phyloP scores from a whole-genome alignment of 2,888 invertebrate species.

The Amiota minor region DNA sequence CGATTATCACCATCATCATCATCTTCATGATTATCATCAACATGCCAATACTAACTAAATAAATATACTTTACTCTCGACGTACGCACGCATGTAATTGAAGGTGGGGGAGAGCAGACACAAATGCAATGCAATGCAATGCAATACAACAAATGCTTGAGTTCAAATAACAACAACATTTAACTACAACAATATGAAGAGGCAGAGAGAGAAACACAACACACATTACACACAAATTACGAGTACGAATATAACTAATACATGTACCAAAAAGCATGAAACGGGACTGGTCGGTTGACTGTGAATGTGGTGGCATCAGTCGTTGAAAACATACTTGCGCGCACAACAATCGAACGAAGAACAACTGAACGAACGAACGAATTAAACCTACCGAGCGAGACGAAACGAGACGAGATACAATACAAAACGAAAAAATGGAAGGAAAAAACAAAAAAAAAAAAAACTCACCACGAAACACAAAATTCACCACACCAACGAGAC shows the following conservation, averaged over 20 bases:
- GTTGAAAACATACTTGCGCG: neutral
- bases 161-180: neutral
- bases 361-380: slow-evolving; percentile 7
- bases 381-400: neutral
- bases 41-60: too few relatives aligned
- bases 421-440: neutral
- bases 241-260: neutral
- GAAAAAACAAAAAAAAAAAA: neutral
- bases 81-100: too few relatives aligned
- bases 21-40: too few relatives aligned
- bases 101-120: neutral
- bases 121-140: neutral
- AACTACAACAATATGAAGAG: neutral
- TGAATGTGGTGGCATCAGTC: too few relatives aligned
- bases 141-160: neutral
- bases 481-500: neutral
- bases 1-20: too few relatives aligned
- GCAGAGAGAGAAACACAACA: neutral
- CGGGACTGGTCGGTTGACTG: too few relatives aligned
- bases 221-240: neutral
- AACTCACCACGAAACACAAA: slow-evolving; percentile 18
- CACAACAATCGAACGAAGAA: neutral
- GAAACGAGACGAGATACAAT: neutral
- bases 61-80: too few relatives aligned
- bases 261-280: neutral